These are phyloP conservation scores for Chrysotoxum bicinctum DNA, from an alignment of 2,888 invertebrate species.

Conservation along the genomic window DNA sequence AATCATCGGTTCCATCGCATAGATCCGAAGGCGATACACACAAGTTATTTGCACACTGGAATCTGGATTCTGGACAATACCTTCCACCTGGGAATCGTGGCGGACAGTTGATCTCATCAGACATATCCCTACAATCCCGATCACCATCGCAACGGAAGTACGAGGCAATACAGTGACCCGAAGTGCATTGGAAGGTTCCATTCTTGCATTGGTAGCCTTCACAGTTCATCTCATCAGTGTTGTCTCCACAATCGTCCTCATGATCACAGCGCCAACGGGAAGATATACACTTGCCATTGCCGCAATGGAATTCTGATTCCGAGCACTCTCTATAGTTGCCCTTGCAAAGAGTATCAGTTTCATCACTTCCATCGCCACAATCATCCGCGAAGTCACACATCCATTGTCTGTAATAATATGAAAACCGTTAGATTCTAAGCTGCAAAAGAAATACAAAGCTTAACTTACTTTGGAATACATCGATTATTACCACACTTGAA, in stretches of 20 bases:
- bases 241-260: constrained; percentile 98
- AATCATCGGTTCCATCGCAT: constrained; percentile 96
- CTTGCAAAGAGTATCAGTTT: constrained; percentile 90
- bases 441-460: background rate
- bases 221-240: constrained; percentile 93
- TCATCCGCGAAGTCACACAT: constrained; percentile 98
- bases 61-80: constrained; percentile 94
- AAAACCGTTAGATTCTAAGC: background rate
- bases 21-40: constrained; percentile 95
- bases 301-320: constrained; percentile 94
- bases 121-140: constrained; percentile 93
- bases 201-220: constrained; percentile 93
- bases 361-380: constrained; percentile 97
- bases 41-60: constrained; percentile 95
- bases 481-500: constrained; percentile 96
- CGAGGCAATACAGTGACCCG: constrained; percentile 95
- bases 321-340: constrained; percentile 94
- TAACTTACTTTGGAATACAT: constrained; percentile 88
- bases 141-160: constrained; percentile 95
- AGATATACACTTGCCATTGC: constrained; percentile 94
- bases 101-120: constrained; percentile 94
- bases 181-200: constrained; percentile 94
- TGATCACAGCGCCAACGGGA: constrained; percentile 97
- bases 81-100: constrained; percentile 93
- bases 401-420: constrained; percentile 86